Conservation (phyloP, 2,797 vertebrate species). For the Cirrhinus mrigala region DNA sequence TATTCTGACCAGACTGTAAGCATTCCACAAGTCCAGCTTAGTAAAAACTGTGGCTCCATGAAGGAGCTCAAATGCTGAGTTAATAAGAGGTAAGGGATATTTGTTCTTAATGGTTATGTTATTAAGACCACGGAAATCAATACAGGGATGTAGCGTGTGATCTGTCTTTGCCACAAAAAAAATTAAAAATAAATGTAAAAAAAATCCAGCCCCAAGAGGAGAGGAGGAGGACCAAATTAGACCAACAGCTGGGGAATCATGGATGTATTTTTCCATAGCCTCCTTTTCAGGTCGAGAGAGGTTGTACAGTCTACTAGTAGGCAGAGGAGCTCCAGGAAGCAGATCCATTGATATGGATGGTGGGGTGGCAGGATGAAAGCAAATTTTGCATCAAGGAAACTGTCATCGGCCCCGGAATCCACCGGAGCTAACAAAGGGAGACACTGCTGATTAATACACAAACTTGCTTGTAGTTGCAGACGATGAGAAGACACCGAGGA, state of each 20-base stretch:
- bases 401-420: not conserved
- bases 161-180: not conserved
- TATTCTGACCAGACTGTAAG: not conserved
- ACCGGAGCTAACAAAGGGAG: not conserved
- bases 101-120: no score
- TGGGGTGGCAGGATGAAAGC: not conserved
- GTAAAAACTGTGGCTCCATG: not conserved
- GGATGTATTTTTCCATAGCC: not conserved
- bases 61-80: not conserved
- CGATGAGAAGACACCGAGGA: no score
- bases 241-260: not conserved
- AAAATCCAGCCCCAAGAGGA: not conserved
- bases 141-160: no score
- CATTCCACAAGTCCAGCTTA: not conserved
- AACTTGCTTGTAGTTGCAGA: no score
- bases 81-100: not conserved
- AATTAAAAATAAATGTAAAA: no score
- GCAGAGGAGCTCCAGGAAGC: not conserved
- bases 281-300: no score
- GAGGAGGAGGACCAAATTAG: not conserved
- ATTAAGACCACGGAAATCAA: no score
- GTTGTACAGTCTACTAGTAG: not conserved
- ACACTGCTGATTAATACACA: not conserved
- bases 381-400: not conserved
- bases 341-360: not conserved